Conservation (phyloP, 2,113 vertebrate species). For the Gallinago jamesoni region DNA sequence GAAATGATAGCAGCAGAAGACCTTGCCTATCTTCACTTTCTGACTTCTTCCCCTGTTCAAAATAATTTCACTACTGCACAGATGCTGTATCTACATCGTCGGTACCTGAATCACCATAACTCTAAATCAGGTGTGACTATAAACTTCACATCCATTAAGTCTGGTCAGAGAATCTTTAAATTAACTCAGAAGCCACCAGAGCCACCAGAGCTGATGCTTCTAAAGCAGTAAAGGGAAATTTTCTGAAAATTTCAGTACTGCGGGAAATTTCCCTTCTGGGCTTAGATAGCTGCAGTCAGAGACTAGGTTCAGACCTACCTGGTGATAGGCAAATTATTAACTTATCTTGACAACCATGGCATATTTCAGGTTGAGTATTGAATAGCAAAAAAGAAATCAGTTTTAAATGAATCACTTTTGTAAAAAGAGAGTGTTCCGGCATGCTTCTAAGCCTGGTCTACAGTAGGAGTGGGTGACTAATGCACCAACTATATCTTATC, state of each 20-base stretch:
- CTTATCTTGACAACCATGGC: neutral
- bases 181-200: neutral
- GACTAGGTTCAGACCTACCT: neutral
- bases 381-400: neutral
- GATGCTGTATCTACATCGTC: neutral
- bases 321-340: conserved; percentile 15
- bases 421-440: neutral
- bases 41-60: neutral
- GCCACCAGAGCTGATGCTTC: neutral
- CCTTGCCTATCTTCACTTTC: neutral
- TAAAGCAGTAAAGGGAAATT: conserved; percentile 20
- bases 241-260: neutral
- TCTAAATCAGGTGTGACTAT: neutral
- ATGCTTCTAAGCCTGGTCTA: neutral
- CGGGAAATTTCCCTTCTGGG: conserved; percentile 24
- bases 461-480: conserved; percentile 12
- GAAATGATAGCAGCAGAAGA: neutral
- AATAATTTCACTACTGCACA: neutral
- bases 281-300: neutral
- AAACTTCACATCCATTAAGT: neutral
- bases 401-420: conserved; percentile 17
- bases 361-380: conserved; percentile 20
- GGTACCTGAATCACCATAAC: neutral
- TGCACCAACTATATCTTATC: neutral
- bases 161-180: neutral